Evolutionary conservation across 2,888 invertebrate species (phyloP).

Genomic region (Danaus chrysippus): DNA sequence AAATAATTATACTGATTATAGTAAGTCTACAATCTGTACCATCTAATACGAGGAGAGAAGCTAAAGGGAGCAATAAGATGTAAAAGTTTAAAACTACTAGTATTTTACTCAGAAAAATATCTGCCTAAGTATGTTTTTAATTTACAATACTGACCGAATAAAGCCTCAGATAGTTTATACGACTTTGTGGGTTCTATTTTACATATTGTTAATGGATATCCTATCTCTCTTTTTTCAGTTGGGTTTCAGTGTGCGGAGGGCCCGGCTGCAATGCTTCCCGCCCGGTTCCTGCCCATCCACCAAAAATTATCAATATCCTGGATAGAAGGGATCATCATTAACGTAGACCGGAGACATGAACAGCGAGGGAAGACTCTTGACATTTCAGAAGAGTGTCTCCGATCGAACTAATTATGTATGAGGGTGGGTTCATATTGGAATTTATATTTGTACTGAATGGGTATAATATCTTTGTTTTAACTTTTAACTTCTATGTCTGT

Average conservation of each 20-base stretch:
- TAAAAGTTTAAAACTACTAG: too few species aligned
- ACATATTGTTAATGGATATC: neutral
- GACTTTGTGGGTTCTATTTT: neutral
- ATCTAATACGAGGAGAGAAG: too few species aligned
- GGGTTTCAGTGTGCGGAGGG: conserved; percentile 55
- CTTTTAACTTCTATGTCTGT: neutral
- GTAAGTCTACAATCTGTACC: too few species aligned
- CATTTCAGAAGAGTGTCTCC: conserved; percentile 42
- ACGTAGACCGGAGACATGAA: conserved; percentile 7
- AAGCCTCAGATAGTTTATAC: neutral
- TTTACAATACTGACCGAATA: too few species aligned
- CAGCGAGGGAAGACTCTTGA: conserved; percentile 31
- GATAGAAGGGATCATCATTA: conserved; percentile 49
- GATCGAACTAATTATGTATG: conserved; percentile 36
- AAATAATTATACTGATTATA: too few species aligned
- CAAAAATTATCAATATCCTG: conserved; percentile 49
- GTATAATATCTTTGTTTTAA: neutral
- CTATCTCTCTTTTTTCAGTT: conserved; percentile 36
- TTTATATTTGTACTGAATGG: neutral
- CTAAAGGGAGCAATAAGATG: too few species aligned
- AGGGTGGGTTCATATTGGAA: conserved; percentile 27
- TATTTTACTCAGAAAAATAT: too few species aligned
- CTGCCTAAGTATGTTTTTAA: too few species aligned
- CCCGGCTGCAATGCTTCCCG: conserved; percentile 58
- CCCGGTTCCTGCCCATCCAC: conserved; percentile 51